Evolutionary conservation across 2,888 invertebrate species (phyloP).

Genomic region (Hecatera dysodea): DNA sequence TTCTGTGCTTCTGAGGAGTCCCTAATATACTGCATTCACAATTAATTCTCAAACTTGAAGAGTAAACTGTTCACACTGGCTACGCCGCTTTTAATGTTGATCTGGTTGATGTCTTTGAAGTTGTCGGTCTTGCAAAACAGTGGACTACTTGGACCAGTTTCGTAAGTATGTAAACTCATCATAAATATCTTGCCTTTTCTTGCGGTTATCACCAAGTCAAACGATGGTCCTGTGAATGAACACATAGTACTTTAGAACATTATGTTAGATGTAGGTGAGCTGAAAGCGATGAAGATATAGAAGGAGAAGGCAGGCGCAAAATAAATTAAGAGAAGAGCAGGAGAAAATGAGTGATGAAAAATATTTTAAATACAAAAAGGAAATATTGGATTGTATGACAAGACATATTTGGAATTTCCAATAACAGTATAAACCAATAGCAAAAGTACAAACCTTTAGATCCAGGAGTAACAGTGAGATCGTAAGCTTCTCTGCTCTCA

Average conservation of each 20-base stretch:
- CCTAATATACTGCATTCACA: not conserved
- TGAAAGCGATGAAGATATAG: not conserved
- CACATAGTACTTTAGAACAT: constrained; percentile 12
- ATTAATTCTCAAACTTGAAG: constrained; percentile 51
- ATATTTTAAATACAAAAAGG: too few species aligned
- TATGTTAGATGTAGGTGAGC: not conserved
- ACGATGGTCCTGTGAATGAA: constrained; percentile 41
- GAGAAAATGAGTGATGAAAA: not conserved
- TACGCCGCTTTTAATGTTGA: constrained; percentile 65
- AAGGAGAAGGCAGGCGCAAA: not conserved
- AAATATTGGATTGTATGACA: not conserved
- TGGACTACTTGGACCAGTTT: constrained; percentile 22
- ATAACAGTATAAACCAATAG: not conserved
- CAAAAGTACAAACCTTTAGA: constrained; percentile 19
- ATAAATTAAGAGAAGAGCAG: not conserved
- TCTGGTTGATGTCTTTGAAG: constrained; percentile 54
- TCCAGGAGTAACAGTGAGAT: not conserved
- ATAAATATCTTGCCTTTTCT: constrained; percentile 33
- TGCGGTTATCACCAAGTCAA: constrained; percentile 54
- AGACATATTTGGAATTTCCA: not conserved
- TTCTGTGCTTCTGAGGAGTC: too few species aligned
- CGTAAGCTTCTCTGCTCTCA: constrained; percentile 5
- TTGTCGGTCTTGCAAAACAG: constrained; percentile 49
- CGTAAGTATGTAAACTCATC: constrained; percentile 47
- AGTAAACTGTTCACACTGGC: constrained; percentile 50